Evolutionary conservation across 1,140 invertebrate species (phyloP), one percentile per base, ranked within the genome.

Genomic region (Thaumatotibia leucotreta): DNA sequence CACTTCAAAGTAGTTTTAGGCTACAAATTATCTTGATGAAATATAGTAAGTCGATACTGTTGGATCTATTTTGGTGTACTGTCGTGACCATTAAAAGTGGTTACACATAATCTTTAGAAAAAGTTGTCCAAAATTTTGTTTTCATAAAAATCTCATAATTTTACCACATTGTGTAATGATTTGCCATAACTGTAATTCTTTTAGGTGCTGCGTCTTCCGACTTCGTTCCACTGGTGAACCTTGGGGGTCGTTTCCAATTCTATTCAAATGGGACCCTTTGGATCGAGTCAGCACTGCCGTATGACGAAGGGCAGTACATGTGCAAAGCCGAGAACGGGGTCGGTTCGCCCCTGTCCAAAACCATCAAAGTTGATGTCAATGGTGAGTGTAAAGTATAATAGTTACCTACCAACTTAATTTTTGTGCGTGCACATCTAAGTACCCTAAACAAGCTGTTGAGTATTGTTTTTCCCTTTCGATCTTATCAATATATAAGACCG

Each of bases 281-380:
- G 88, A 94, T 95, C 1, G 93, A 94, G 49, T 92, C 93, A 0
- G 94, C 94, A 0, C 88, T 93, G 58, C 92, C 94, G 4, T 92
- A 93, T 72, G 94, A 95, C 70, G 94, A 95, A 77, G 96, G 96
- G 0, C 93, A 95, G 83, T 97, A 97, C 86, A 93, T 96, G 72
- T 97, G 97, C 83, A 93, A 95, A 65, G 95, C 96, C 0, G 95
- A 94, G 72, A 97, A 97, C 81, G 94, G 94, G 1, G 95, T 97
- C 45, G 96, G 96, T 1, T 92, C 94, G 6, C 93, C 94, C 5
- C 84, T 95, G 1, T 93, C 93, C 49, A 96, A 96, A 92, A 93
- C 94, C 58, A 94, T 96, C 70, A 94, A 93, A 69, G 92, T 96
- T 2, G 93, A 93, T 73, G 94, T 96, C 35, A 94, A 97, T 76